A percentile compares a stretch with the other conserved stretches of the same genome.
These are phyloP conservation scores for Cottus gobio DNA, from an alignment of 2,113 vertebrate genomes.

Conservation along the genomic window DNA sequence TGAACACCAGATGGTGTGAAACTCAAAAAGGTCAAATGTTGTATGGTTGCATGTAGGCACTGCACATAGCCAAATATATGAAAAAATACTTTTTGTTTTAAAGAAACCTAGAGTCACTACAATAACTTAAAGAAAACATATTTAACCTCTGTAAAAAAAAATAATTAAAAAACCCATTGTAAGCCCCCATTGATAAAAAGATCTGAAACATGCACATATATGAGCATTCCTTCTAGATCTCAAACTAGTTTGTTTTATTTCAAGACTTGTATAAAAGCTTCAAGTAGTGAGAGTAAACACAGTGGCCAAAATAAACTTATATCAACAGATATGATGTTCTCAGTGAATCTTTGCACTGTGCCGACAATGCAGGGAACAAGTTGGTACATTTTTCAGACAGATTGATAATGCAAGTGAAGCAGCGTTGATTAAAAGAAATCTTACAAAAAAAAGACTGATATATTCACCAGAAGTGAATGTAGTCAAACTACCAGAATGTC, in stretches of 20 bases:
- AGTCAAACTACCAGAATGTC: conserved; percentile 6
- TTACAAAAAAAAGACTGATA: conserved; percentile 23
- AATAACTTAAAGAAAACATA: neutral
- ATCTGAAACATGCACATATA: neutral
- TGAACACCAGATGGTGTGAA: neutral
- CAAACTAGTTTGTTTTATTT: conserved; percentile 17
- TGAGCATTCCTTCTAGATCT: neutral
- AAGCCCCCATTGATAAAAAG: conserved; percentile 9
- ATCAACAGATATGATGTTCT: conserved; percentile 7
- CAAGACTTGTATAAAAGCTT: conserved; percentile 40
- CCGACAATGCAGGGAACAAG: neutral
- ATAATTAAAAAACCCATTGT: neutral
- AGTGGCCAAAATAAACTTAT: no score
- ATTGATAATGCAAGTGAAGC: conserved; percentile 25
- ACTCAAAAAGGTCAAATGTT: neutral
- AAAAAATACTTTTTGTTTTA: conserved; percentile 27
- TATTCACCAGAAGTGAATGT: conserved; percentile 6
- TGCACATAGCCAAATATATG: conserved; percentile 29
- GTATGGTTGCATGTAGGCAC: conserved; percentile 17
- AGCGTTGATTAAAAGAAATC: conserved; percentile 29
- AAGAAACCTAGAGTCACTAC: neutral
- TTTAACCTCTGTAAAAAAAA: conserved; percentile 27
- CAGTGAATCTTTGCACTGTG: neutral
- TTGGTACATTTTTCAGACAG: neutral
- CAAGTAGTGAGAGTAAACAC: conserved; percentile 50